These are phyloP conservation scores for Okamejei kenojei DNA, from an alignment of 2,797 vertebrate species.

Conservation along the genomic window DNA sequence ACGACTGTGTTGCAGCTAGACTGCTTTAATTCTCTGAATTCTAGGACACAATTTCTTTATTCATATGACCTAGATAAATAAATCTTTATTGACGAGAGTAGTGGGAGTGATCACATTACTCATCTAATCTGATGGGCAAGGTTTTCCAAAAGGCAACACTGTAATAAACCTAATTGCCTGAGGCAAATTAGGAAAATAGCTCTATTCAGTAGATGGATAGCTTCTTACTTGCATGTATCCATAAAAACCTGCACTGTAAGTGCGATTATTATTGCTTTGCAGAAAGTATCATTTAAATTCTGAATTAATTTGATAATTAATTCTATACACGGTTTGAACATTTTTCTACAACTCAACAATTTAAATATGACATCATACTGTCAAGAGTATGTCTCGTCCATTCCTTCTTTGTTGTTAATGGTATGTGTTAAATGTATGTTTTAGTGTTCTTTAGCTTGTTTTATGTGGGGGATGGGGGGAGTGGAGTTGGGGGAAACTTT, in stretches of 20 bases:
- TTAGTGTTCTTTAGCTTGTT: too few species aligned
- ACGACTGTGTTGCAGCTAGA: not conserved
- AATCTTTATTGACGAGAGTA: not conserved
- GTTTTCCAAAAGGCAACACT: not conserved
- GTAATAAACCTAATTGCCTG: not conserved
- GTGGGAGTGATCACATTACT: slow-evolving; percentile 6
- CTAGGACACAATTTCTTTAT: not conserved
- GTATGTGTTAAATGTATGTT: too few species aligned
- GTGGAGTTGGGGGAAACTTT: too few species aligned
- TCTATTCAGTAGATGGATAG: not conserved
- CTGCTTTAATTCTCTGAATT: not conserved
- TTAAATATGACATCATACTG: not conserved
- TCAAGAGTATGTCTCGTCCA: too few species aligned
- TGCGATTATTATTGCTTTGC: not conserved
- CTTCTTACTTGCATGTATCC: not conserved
- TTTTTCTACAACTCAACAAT: not conserved
- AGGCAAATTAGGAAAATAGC: not conserved
- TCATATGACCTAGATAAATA: not conserved
- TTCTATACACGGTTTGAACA: not conserved
- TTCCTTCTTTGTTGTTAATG: too few species aligned
- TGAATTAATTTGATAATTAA: not conserved
- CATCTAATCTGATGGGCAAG: not conserved
- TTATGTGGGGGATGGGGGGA: too few species aligned
- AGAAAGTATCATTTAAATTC: not conserved
- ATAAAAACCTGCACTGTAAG: not conserved